Conservation (phyloP, 2,888 invertebrate genomes). For the Chaetoderma sp. region DNA sequence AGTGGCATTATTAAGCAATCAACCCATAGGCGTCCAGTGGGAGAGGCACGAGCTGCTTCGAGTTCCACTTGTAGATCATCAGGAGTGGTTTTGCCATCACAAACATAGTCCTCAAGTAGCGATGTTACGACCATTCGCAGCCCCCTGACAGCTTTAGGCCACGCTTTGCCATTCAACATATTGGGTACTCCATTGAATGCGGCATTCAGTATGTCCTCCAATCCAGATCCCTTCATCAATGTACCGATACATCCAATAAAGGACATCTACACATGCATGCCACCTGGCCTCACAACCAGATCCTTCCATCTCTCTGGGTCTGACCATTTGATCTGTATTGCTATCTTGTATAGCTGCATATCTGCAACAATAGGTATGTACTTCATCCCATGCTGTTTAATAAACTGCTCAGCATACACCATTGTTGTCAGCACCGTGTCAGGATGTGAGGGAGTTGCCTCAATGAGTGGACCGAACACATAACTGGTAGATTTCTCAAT, state of each 20-base stretch:
- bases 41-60: neutral
- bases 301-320: constrained; percentile 8
- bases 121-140: neutral
- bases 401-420: neutral
- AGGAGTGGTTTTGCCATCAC: neutral
- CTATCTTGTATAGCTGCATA: constrained; percentile 6
- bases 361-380: neutral
- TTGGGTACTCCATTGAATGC: neutral
- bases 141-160: neutral
- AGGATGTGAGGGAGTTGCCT: neutral
- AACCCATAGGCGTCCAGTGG: neutral
- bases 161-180: neutral
- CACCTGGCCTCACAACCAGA: constrained; percentile 3
- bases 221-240: neutral
- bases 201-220: neutral
- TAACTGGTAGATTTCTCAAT: too few relatives aligned
- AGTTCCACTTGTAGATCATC: neutral
- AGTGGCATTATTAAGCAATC: neutral
- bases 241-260: constrained; percentile 1
- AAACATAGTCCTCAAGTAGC: neutral
- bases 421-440: neutral
- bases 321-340: constrained; percentile 7
- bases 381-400: neutral
- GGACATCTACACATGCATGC: neutral
- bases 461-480: neutral